These are phyloP conservation scores for Nasonovia ribisnigri DNA, from an alignment of 2,888 invertebrate species.

Conservation along the genomic window DNA sequence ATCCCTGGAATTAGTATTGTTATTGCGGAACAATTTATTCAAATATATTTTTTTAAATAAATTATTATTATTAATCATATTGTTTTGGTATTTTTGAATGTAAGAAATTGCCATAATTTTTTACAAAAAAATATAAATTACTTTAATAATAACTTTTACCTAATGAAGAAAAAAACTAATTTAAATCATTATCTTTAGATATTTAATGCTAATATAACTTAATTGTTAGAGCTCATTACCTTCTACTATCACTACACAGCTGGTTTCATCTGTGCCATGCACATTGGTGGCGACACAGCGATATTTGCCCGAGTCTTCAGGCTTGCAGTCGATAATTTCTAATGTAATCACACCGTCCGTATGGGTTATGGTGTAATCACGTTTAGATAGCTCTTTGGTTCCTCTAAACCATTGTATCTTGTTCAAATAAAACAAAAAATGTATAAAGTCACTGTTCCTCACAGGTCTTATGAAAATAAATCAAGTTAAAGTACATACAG, in stretches of 20 bases:
- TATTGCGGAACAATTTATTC: neutral
- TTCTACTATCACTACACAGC: slow-evolving; percentile 95
- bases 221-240: slow-evolving; percentile 73
- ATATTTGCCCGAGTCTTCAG: slow-evolving; percentile 97
- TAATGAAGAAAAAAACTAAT: neutral
- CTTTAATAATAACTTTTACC: neutral
- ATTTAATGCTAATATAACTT: neutral
- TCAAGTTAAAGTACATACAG: slow-evolving; percentile 73
- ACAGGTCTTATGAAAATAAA: neutral
- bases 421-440: slow-evolving; percentile 63
- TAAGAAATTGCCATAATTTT: neutral
- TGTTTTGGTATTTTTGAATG: neutral
- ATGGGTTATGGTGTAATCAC: slow-evolving; percentile 90
- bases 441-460: neutral
- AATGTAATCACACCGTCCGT: slow-evolving; percentile 96
- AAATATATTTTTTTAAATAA: neutral
- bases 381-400: slow-evolving; percentile 88
- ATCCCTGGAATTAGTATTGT: neutral
- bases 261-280: slow-evolving; percentile 95
- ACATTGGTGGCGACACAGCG: slow-evolving; percentile 92
- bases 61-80: neutral
- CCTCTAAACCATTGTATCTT: slow-evolving; percentile 83
- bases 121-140: neutral
- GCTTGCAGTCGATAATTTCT: slow-evolving; percentile 95
- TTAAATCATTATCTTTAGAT: neutral